Percentiles rank a stretch among this genome's conserved stretches.
Evolutionary conservation across 1,140 invertebrate genomes (phyloP).

Genomic region (Gerris buenoi): DNA sequence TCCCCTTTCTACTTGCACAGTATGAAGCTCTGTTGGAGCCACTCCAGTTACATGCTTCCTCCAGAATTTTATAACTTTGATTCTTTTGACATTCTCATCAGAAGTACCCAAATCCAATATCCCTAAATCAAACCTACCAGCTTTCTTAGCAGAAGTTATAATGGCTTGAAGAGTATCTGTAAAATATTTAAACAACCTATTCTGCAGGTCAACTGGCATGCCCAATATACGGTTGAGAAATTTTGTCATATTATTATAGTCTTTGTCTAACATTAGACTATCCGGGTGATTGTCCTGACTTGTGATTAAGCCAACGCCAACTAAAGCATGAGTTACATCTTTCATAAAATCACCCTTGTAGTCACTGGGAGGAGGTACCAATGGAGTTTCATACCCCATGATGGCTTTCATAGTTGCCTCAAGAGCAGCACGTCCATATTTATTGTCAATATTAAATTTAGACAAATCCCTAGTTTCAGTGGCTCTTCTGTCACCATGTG

Average conservation of each 20-base stretch:
- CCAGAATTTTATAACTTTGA: slow-evolving; percentile 59
- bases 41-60: slow-evolving; percentile 75
- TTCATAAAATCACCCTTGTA: slow-evolving; percentile 90
- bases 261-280: slow-evolving; percentile 73
- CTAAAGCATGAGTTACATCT: slow-evolving; percentile 45
- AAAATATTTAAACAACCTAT: slow-evolving; percentile 93
- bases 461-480: slow-evolving; percentile 93
- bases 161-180: slow-evolving; percentile 82
- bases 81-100: slow-evolving; percentile 64
- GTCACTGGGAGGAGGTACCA: slow-evolving; percentile 72
- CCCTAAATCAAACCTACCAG: slow-evolving; percentile 69
- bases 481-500: slow-evolving; percentile 92
- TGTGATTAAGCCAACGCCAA: slow-evolving; percentile 81
- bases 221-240: slow-evolving; percentile 97
- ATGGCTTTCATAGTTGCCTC: slow-evolving; percentile 88
- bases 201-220: slow-evolving; percentile 91
- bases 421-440: slow-evolving; percentile 79
- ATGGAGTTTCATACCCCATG: slow-evolving; percentile 40
- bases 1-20: slow-evolving; percentile 80
- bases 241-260: slow-evolving; percentile 95
- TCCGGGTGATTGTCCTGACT: slow-evolving; percentile 64
- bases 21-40: slow-evolving; percentile 79
- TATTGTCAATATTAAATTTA: slow-evolving; percentile 97
- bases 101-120: slow-evolving; percentile 79
- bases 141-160: slow-evolving; percentile 63